Evolutionary conservation across 2,888 invertebrate genomes (phyloP).

Genomic region (Allacma fusca): DNA sequence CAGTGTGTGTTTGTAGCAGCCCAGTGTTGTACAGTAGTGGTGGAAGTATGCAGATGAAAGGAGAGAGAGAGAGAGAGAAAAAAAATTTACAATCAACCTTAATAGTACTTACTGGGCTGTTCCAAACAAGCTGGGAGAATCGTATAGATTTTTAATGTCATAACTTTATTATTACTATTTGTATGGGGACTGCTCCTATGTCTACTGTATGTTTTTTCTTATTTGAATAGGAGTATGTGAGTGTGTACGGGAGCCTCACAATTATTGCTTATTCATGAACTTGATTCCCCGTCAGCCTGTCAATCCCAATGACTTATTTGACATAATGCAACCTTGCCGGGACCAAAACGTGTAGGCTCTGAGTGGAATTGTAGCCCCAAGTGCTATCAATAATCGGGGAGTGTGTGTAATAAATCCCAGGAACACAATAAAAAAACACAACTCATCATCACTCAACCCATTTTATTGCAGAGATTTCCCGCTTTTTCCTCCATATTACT

Average conservation of each 20-base stretch:
- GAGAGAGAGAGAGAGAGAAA: neutral
- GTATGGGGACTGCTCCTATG: neutral
- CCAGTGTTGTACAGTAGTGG: neutral
- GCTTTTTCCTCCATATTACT: neutral
- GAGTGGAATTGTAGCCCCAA: neutral
- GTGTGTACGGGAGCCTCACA: neutral
- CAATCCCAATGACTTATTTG: conserved; percentile 4
- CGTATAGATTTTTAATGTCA: conserved; percentile 21
- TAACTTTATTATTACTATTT: neutral
- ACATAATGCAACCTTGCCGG: neutral
- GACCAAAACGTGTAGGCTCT: too few relatives aligned
- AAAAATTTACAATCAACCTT: neutral
- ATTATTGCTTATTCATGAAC: neutral
- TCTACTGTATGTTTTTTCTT: too few relatives aligned
- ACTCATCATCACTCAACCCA: neutral
- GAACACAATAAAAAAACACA: neutral
- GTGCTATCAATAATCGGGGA: neutral
- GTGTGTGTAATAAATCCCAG: neutral
- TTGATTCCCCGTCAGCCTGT: conserved; percentile 2
- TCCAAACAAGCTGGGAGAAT: neutral
- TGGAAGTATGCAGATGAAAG: neutral
- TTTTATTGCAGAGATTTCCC: conserved; percentile 7
- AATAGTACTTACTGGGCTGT: neutral
- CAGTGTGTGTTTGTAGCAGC: neutral
- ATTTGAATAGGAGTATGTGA: too few relatives aligned